Base-by-base conservation (phyloP, 2,797 vertebrate genomes). In the Sebastes flavidus region DNA sequence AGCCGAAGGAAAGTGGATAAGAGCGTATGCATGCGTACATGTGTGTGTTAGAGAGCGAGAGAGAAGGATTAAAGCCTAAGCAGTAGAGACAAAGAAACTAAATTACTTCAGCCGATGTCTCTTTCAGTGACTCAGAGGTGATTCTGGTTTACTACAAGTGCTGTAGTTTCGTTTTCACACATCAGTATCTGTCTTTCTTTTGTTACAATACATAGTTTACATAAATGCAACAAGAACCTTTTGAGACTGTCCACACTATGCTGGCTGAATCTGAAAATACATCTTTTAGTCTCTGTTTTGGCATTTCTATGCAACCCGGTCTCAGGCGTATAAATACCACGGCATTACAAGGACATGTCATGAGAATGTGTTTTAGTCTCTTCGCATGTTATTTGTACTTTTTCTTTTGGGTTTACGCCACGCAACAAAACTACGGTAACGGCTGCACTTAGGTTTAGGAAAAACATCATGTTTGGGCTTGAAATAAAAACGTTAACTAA, bases 51-150 rank as follows among this genome's bases (percentile, higher is more conserved):
- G 34, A 54, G 42, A 42, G 38, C 2, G 14, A 63, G 27, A 72
- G 36, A 66, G 79, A 77, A 32, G 30, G 61, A 86, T 80, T 77
- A 75, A 83, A 85, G 77, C 22, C 71, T 73, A 72, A 85, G 14
- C 65, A 69, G 65, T 4, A 65, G 61, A 62, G 63, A 81, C 65
- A 68, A 77, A 78, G 14, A 82, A n/a, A 62, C 54, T 27, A 65
- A 65, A 77, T 58, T 6, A 70, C 59, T 75, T 18, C 20, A 52
- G 54, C 34, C 4, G 1, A 5, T 25, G 60, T 58, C 59, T 80
- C n/a, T 69, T 72, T 34, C n/a, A 27, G 49, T 72, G 34, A 62
- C 8, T 12, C 49, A 25, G 46, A 56, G 29, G 20, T 67, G 58
- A 72, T 4, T 30, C 34, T 67, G 1, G 32, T 65, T 59, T 29